Evolutionary conservation across 2,888 invertebrate genomes (phyloP), one percentile per base, ranked within the genome.

Genomic region (Drosophila demipolita): DNA sequence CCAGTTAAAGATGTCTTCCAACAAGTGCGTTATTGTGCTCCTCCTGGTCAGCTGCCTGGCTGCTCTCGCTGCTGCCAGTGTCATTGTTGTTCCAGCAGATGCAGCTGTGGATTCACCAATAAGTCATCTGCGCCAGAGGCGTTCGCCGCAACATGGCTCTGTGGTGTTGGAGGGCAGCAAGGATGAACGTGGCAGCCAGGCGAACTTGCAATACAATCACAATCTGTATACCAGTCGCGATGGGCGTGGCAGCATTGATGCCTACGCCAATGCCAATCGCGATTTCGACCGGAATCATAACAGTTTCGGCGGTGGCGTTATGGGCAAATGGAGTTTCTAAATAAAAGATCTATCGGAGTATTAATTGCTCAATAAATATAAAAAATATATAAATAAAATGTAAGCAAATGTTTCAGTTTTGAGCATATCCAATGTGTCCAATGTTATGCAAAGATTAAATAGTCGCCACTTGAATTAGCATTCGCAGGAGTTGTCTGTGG

Each of bases 231-330:
- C 68, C 36, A 83, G 87, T n/a, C 29, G 60, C 0, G 79, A 90
- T 82, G 89, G 88, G 11, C 81, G 78, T 68, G 84, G 85, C 66
- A 75, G 52, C 15, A 53, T 91, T 9, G 87, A 90, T 61, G 91
- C 90, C 62, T 80, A 87, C 61, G 90, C 90, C 8, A 80, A 87
- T 58, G 90, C 79, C 33, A 73, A 70, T 17, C 70, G 83, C 0
- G 84, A 90, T 53, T 87, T 86, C 12, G 83, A 87, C 50, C 11
- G 54, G 0, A 82, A 89, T 58, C 86, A 78, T 29, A 91, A 87
- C 49, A 9, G 82, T 59, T 81, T 64, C 33, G 78, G 73, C 23
- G 90, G 79, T 8, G 87, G 89, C 26, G 42, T 90, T 8, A 64
- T 61, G 38, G 89, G 75, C 35, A 42, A 8, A 2, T 83, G 67